Conservation (phyloP, 2,888 invertebrate species). For the Xanthia icteritia region DNA sequence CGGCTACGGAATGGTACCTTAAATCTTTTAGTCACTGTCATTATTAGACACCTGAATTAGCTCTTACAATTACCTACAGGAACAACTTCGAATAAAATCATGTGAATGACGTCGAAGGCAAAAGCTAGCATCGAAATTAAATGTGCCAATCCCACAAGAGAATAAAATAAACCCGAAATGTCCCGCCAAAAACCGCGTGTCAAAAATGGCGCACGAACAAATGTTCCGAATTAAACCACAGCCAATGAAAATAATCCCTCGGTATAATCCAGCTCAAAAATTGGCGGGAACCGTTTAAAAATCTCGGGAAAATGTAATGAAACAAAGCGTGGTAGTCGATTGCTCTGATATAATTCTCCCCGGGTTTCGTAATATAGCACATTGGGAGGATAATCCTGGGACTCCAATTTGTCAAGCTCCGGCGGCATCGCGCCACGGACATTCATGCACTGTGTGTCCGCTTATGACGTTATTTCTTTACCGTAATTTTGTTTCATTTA, state of each 20-base stretch:
- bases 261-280: constrained; percentile 47
- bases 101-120: background rate
- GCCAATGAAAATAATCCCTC: constrained; percentile 57
- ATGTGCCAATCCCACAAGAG: constrained; percentile 21
- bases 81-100: too few species aligned
- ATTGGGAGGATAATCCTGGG: constrained; percentile 79
- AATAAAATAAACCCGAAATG: constrained; percentile 40
- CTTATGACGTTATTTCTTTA: constrained; percentile 59
- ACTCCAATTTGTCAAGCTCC: constrained; percentile 83
- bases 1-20: too few species aligned
- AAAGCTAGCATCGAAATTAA: constrained; percentile 16
- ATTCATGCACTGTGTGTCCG: constrained; percentile 60
- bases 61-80: too few species aligned
- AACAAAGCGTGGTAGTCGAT: constrained; percentile 53
- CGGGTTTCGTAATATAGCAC: constrained; percentile 69
- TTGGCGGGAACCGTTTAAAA: constrained; percentile 59
- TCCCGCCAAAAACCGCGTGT: constrained; percentile 33
- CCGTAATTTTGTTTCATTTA: constrained; percentile 63
- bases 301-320: constrained; percentile 62
- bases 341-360: constrained; percentile 64
- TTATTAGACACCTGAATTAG: background rate
- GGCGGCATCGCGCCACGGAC: constrained; percentile 65
- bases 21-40: background rate
- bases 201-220: constrained; percentile 52
- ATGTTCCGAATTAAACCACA: constrained; percentile 47